Evolutionary conservation across 2,797 vertebrate genomes (phyloP).

Genomic region (Scolopax bukidnonensis): DNA sequence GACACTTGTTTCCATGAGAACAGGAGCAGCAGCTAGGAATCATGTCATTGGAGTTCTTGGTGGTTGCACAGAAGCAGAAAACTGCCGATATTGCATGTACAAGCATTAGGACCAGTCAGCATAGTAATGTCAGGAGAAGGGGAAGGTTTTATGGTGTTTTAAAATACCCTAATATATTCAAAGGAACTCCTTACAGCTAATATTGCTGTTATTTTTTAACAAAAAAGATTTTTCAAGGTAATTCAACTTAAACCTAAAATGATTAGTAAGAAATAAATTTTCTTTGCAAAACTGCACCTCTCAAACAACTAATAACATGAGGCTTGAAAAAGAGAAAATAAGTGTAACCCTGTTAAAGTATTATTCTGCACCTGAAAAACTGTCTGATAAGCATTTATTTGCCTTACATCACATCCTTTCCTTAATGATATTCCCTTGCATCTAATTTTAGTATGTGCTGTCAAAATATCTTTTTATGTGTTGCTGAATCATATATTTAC

Average conservation of each 20-base stretch:
- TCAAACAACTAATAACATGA: background rate
- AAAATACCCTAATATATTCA: background rate
- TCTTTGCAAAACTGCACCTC: background rate
- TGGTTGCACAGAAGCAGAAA: background rate
- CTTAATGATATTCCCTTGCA: background rate
- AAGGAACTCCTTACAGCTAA: background rate
- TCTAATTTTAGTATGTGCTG: background rate
- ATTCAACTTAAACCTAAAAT: background rate
- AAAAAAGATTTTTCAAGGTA: background rate
- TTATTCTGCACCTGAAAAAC: background rate
- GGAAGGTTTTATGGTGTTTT: background rate
- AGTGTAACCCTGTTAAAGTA: background rate
- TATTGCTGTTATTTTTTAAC: background rate
- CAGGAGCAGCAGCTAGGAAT: slow-evolving; percentile 34
- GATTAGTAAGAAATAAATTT: background rate
- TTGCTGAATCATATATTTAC: background rate
- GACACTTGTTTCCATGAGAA: slow-evolving; percentile 72
- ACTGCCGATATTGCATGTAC: background rate
- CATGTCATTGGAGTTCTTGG: background rate
- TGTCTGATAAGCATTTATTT: background rate
- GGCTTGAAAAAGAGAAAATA: background rate
- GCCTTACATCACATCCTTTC: background rate
- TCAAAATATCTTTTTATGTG: background rate
- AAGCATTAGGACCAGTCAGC: background rate
- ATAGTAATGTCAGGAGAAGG: background rate